Evolutionary conservation across 1,140 invertebrate genomes (phyloP), one percentile per base, ranked within the genome.

Genomic region (Leptestheria dahalacensis): DNA sequence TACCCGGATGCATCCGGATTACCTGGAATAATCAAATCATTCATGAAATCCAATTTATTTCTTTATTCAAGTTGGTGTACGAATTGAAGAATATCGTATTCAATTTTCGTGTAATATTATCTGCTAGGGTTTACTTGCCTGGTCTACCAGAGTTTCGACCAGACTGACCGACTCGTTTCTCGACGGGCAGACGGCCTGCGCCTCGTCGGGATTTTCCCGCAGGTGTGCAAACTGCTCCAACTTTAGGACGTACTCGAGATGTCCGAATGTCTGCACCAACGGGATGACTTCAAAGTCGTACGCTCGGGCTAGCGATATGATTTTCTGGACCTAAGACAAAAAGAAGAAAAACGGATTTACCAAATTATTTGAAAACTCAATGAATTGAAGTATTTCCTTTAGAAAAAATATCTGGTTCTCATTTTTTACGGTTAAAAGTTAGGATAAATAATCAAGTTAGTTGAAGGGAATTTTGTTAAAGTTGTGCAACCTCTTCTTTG

Each of bases 111-210:
- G 1, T 12, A 23, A 52, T 23, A 20, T 52, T 52, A 23, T 1
- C 15, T 9, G 15, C 33, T 41, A 9, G 6, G 33, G 6, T 9
- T 41, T 9, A 41, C 20, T 52, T 52, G 33, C 84, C 71, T 82
- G 75, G 49, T 74, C 74, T 29, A 78, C 68, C 71, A 61, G 23
- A 29, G 21, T 25, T 24, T 15, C 41, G 10, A 57, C 26, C 21
- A 61, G 25, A 24, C 9, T 69, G 41, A 85, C 67, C 1, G 88
- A 86, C 63, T 81, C 80, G 63, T 80, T 78, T 24, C 81, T 77
- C 11, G 82, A 84, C 0, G 90, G 89, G 66, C 88, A 93, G 26
- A 60, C 71, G 50, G 73, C 77, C 66, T 77, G 71, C 12, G 75
- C 78, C 64, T 73, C 77, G 23, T 70, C 63, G 3, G 69, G 63